Conservation (phyloP, 2,888 invertebrate genomes). For the Agrotis exclamationis region DNA sequence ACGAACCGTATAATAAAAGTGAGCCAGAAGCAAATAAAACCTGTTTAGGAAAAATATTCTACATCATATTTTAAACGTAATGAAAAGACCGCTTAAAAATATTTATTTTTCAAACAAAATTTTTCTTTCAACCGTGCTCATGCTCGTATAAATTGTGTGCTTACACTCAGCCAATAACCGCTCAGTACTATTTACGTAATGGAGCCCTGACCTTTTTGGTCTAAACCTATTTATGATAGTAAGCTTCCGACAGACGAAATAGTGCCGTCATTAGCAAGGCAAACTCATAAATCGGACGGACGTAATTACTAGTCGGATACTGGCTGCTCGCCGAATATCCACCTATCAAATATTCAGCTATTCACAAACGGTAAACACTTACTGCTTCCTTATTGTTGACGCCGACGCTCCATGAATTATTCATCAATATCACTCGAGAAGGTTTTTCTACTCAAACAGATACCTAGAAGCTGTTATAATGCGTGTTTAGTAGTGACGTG, state of each 20-base stretch:
- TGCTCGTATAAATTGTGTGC: conserved; percentile 24
- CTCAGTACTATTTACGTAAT: conserved; percentile 43
- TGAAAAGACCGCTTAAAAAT: conserved; percentile 51
- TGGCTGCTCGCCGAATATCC: conserved; percentile 34
- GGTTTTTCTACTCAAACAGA: conserved; percentile 67
- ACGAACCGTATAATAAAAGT: conserved; percentile 30
- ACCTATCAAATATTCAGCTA: conserved; percentile 59
- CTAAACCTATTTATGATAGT: conserved; percentile 43
- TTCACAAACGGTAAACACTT: conserved; percentile 65
- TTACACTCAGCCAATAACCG: conserved; percentile 43
- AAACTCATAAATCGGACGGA: conserved; percentile 53
- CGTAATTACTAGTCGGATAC: conserved; percentile 48
- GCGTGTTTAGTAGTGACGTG: conserved; percentile 60
- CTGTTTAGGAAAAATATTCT: conserved; percentile 42
- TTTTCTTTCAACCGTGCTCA: conserved; percentile 32
- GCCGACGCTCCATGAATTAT: conserved; percentile 63
- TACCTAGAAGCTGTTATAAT: conserved; percentile 62
- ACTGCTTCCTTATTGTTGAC: conserved; percentile 67
- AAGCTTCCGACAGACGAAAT: conserved; percentile 41
- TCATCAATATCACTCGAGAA: conserved; percentile 61
- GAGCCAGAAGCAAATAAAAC: conserved; percentile 33
- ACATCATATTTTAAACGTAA: conserved; percentile 51
- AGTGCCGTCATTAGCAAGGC: conserved; percentile 49
- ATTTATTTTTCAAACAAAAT: conserved; percentile 37
- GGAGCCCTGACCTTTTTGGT: conserved; percentile 31